phyloP scores from a whole-genome alignment of 2,113 vertebrate species.

The Arvicanthis niloticus region DNA sequence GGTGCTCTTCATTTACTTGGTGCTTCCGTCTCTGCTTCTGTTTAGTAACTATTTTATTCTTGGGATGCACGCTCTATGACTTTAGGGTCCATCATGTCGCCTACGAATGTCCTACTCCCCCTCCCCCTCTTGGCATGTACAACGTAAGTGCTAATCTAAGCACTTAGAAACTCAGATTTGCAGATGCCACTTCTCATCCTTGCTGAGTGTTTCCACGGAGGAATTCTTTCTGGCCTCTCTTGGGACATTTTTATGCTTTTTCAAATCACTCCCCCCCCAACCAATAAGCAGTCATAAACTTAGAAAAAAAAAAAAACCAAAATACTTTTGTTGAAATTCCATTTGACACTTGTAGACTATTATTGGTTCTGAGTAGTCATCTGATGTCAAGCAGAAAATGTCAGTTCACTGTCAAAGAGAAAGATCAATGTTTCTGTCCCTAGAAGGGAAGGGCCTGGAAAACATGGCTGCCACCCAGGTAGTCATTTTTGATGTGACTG shows the following conservation, averaged over 20 bases:
- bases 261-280: background rate
- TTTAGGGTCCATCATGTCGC: background rate
- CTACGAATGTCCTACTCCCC: no score
- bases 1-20: background rate
- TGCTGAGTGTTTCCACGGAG: background rate
- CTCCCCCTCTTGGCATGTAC: background rate
- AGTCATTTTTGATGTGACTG: background rate
- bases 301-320: background rate
- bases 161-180: background rate
- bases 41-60: background rate
- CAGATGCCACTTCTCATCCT: background rate
- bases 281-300: background rate
- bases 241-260: background rate
- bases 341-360: background rate
- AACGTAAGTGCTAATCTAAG: background rate
- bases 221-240: constrained; percentile 12
- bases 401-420: background rate
- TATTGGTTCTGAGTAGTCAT: background rate
- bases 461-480: background rate
- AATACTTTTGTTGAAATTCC: background rate
- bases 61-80: background rate
- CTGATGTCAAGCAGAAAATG: background rate
- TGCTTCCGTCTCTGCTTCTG: background rate
- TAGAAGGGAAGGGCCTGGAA: background rate
- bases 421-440: background rate